These are phyloP conservation scores for Megaleporinus macrocephalus DNA, from an alignment of 2,113 vertebrate genomes.

Conservation along the genomic window DNA sequence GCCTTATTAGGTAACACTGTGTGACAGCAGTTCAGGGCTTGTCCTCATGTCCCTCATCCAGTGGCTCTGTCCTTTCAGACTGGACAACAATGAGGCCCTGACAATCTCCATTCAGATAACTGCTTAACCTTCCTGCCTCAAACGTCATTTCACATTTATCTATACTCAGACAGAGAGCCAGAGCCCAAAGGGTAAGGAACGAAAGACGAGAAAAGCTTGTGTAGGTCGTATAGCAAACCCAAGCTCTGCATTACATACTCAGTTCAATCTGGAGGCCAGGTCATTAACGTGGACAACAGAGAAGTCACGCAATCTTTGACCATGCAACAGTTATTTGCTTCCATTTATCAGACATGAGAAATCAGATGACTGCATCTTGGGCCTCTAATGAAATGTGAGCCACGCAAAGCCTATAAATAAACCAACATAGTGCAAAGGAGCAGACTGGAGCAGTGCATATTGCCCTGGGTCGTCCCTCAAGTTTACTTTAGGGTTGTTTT, in stretches of 20 bases:
- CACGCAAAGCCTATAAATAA: neutral
- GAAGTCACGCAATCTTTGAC: conserved; percentile 9
- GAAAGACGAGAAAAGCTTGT: conserved; percentile 14
- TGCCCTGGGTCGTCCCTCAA: neutral
- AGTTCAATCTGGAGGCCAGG: neutral
- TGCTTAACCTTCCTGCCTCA: conserved; percentile 7
- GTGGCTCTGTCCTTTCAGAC: neutral
- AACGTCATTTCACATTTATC: conserved; percentile 29
- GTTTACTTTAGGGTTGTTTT: neutral
- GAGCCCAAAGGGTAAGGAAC: conserved; percentile 36
- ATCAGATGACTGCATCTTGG: neutral
- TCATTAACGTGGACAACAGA: neutral
- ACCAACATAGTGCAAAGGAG: neutral
- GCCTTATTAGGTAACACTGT: conserved; percentile 32
- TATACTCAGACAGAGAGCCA: neutral
- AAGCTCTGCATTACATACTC: neutral
- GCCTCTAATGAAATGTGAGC: conserved; percentile 8
- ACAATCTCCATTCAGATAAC: conserved; percentile 3
- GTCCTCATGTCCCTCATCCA: neutral
- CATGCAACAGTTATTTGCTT: conserved; percentile 13
- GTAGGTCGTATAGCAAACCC: neutral
- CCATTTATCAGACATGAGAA: neutral
- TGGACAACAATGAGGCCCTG: neutral
- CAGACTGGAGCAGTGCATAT: neutral
- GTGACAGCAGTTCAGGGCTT: conserved; percentile 19